Percentiles rank a stretch among this genome's conserved stretches.
These are phyloP conservation scores for Casuarius casuarius DNA, from an alignment of 2,113 vertebrate species.

Conservation along the genomic window DNA sequence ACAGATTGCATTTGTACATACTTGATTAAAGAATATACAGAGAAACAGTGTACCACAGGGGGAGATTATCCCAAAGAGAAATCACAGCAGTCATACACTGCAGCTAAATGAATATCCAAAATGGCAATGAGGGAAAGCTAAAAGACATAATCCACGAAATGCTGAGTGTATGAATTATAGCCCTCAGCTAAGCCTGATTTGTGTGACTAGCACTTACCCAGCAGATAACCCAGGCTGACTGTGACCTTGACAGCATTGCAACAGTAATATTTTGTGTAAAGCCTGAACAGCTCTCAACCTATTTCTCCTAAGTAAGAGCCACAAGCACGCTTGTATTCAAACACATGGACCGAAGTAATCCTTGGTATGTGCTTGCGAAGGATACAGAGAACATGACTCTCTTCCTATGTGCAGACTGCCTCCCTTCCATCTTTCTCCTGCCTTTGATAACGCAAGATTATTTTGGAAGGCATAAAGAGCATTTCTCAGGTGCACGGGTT, in stretches of 20 bases:
- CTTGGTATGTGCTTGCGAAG: accelerated
- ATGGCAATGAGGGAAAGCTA: neutral
- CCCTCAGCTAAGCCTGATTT: conserved; percentile 39
- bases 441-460: neutral
- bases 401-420: accelerated
- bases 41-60: neutral
- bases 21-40: neutral
- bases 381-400: neutral
- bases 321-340: neutral
- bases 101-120: neutral
- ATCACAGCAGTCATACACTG: neutral
- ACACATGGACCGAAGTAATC: neutral
- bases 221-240: conserved; percentile 46
- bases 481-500: neutral
- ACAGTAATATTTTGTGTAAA: conserved; percentile 35
- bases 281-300: conserved; percentile 21
- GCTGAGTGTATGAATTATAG: conserved; percentile 18
- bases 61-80: neutral
- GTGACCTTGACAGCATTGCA: conserved; percentile 62
- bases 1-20: accelerated
- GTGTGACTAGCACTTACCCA: conserved; percentile 7
- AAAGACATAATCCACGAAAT: conserved; percentile 14
- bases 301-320: conserved; percentile 27
- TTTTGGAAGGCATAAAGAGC: neutral
- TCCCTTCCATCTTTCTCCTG: neutral